Evolutionary conservation across 1,140 invertebrate species (phyloP).

Genomic region (Melipona quadrifasciata): DNA sequence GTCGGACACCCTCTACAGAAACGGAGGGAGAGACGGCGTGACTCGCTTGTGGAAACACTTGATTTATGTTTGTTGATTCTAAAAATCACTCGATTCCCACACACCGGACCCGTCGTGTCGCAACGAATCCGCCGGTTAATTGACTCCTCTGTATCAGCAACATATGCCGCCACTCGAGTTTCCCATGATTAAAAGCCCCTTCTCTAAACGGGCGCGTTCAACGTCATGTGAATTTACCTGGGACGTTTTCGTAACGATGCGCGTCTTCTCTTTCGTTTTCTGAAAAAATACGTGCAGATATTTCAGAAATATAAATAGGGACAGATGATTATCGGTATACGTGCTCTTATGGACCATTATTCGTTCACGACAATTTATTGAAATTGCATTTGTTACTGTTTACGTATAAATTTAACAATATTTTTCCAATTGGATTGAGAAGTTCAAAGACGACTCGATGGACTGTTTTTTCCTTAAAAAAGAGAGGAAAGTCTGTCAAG

Average conservation of each 20-base stretch:
- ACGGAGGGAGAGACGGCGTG: constrained; percentile 25
- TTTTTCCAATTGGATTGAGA: too few species aligned
- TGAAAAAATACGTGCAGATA: too few species aligned
- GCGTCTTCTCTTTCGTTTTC: too few species aligned
- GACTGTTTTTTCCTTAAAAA: not conserved
- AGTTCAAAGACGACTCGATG: not conserved
- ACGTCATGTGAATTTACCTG: constrained; percentile 24
- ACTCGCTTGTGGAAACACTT: constrained; percentile 60
- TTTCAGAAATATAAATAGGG: too few species aligned
- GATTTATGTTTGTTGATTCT: constrained; percentile 76
- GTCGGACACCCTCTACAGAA: not conserved
- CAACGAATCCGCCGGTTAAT: constrained; percentile 57
- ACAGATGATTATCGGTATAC: not conserved
- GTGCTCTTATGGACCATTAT: not conserved
- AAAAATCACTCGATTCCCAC: constrained; percentile 75
- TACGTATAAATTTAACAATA: too few species aligned
- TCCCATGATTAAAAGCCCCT: constrained; percentile 66
- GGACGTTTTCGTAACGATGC: too few species aligned
- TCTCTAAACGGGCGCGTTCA: not conserved
- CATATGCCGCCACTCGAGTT: constrained; percentile 72
- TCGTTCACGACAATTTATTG: too few species aligned
- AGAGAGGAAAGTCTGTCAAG: too few species aligned
- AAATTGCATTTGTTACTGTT: too few species aligned
- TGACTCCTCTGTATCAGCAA: constrained; percentile 55
- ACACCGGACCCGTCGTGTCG: constrained; percentile 32